These are phyloP conservation scores for Theonella swinhoei DNA, from an alignment of 37 sponge, comb jelly and placozoan species.

Conservation along the genomic window DNA sequence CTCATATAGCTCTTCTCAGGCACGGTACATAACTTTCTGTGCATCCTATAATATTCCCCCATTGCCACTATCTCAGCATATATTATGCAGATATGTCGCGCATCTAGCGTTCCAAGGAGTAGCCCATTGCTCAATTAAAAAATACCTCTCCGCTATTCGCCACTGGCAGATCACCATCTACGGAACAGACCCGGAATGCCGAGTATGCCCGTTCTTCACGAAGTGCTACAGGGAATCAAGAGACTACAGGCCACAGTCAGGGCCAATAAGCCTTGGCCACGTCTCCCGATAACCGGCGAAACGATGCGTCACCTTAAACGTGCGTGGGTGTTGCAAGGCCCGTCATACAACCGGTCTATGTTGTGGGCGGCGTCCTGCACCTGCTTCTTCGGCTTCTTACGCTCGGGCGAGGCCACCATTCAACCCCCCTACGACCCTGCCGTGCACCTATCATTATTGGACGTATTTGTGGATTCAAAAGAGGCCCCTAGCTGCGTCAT, in stretches of 20 bases:
- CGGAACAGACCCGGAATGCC: neutral
- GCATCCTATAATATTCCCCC: neutral
- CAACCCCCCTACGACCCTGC: too few relatives aligned
- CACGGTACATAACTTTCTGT: neutral
- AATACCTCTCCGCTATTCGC: neutral
- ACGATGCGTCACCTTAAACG: neutral
- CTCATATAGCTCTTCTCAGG: neutral
- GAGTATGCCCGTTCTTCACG: neutral
- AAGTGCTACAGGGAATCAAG: constrained; percentile 7
- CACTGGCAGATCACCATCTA: neutral
- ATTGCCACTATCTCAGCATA: neutral
- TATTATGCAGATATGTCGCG: neutral
- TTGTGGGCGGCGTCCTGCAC: too few relatives aligned
- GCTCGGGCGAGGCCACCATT: too few relatives aligned
- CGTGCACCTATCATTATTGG: too few relatives aligned
- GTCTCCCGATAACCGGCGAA: neutral
- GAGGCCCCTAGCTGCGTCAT: neutral
- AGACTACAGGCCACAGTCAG: too few relatives aligned
- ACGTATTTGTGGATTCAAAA: too few relatives aligned
- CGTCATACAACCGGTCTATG: neutral
- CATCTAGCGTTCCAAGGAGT: neutral
- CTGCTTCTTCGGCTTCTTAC: too few relatives aligned
- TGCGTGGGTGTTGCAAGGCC: too few relatives aligned
- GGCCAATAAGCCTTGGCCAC: neutral
- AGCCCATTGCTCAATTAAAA: neutral